phyloP scores from a whole-genome alignment of 2,888 invertebrate genomes.

The Eupeodes luniger region DNA sequence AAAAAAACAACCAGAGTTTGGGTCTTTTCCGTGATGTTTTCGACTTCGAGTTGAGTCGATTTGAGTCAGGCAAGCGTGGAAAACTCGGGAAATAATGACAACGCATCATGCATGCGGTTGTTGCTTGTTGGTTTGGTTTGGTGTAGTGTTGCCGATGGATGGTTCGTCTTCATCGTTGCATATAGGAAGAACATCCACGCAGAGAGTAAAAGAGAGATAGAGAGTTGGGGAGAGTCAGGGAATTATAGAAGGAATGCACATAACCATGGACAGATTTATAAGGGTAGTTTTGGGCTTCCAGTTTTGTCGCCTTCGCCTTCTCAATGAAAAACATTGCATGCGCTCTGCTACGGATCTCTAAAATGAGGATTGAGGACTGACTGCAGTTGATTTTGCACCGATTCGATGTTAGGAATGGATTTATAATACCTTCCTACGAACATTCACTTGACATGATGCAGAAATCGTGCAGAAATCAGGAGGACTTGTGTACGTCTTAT shows the following conservation, averaged over 20 bases:
- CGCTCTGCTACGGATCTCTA: slow-evolving; percentile 35
- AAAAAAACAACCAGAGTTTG: slow-evolving; percentile 39
- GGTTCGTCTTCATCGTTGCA: background rate
- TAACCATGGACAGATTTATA: slow-evolving; percentile 6
- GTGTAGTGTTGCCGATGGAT: background rate
- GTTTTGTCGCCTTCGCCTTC: background rate
- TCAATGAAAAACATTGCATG: slow-evolving; percentile 52
- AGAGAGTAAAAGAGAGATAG: background rate
- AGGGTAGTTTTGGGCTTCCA: slow-evolving; percentile 42
- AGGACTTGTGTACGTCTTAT: slow-evolving; percentile 30
- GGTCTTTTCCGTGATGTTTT: slow-evolving; percentile 40
- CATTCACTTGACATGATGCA: slow-evolving; percentile 59
- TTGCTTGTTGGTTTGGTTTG: background rate
- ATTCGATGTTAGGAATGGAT: slow-evolving; percentile 20
- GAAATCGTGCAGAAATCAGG: slow-evolving; percentile 24
- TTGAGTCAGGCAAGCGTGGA: slow-evolving; percentile 62
- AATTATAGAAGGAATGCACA: slow-evolving; percentile 7
- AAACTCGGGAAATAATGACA: slow-evolving; percentile 45
- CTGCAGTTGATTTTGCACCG: background rate
- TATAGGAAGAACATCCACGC: background rate
- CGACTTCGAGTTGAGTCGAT: slow-evolving; percentile 3
- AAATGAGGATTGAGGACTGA: no score
- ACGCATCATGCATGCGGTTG: slow-evolving; percentile 6
- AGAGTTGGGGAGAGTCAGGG: background rate
- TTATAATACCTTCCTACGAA: slow-evolving; percentile 3